These are phyloP conservation scores for Acanthurus tractus DNA, from an alignment of 2,797 vertebrate species.

Conservation along the genomic window DNA sequence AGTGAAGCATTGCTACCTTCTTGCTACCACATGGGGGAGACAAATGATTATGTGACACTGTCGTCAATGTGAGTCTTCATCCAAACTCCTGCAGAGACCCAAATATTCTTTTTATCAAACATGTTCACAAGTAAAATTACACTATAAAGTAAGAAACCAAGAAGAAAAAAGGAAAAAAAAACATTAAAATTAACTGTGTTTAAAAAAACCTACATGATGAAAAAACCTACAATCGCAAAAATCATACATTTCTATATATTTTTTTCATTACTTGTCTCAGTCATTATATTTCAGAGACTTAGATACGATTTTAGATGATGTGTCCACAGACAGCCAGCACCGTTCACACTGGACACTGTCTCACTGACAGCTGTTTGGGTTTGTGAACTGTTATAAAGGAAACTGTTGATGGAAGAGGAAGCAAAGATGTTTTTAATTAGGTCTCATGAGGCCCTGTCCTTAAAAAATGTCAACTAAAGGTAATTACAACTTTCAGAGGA, in stretches of 20 bases:
- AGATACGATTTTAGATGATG: background rate
- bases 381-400: slow-evolving; percentile 22
- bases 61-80: background rate
- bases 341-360: slow-evolving; percentile 3
- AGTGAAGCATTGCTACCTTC: background rate
- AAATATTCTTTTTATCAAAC: background rate
- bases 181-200: too few species aligned
- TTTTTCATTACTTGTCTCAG: too few species aligned
- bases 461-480: background rate
- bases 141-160: background rate
- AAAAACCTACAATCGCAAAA: too few species aligned
- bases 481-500: background rate
- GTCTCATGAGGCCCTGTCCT: slow-evolving; percentile 6
- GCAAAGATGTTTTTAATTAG: slow-evolving; percentile 34
- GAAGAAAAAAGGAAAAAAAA: background rate
- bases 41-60: slow-evolving; percentile 20
- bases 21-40: slow-evolving; percentile 74
- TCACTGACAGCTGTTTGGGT: slow-evolving; percentile 13
- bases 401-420: slow-evolving; percentile 21
- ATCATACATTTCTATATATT: too few species aligned
- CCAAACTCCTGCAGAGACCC: background rate
- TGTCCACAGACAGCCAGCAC: background rate
- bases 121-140: background rate
- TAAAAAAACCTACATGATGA: too few species aligned
- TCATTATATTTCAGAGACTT: too few species aligned